phyloP scores from a whole-genome alignment of 2,888 invertebrate genomes.

The Conchocele bisecta region DNA sequence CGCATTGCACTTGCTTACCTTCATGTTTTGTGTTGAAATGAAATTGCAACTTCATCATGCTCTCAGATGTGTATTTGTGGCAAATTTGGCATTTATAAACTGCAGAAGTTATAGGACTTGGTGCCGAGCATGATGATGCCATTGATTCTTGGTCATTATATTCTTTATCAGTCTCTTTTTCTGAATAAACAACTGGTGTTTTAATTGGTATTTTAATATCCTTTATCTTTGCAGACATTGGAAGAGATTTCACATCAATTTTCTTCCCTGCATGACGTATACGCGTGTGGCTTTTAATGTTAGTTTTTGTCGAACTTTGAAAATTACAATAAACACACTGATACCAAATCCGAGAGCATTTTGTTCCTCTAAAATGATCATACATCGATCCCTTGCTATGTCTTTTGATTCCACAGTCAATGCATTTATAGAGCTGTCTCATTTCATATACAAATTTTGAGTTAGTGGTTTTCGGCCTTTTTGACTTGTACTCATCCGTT shows the following conservation, averaged over 20 bases:
- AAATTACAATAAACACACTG: conserved; percentile 55
- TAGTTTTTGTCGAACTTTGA: conserved; percentile 30
- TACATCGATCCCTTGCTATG: conserved; percentile 51
- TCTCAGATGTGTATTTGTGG: conserved; percentile 22
- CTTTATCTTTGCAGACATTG: conserved; percentile 32
- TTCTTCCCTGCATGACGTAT: conserved; percentile 44
- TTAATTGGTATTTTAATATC: conserved; percentile 38
- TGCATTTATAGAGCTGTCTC: conserved; percentile 54
- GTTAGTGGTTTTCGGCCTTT: background rate
- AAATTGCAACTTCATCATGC: conserved; percentile 42
- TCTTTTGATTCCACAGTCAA: conserved; percentile 56
- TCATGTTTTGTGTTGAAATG: conserved; percentile 56
- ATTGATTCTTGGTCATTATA: background rate
- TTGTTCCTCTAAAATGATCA: conserved; percentile 47
- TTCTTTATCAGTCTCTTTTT: background rate
- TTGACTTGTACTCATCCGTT: no score
- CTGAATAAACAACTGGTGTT: conserved; percentile 7
- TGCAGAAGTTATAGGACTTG: background rate
- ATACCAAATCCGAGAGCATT: conserved; percentile 50
- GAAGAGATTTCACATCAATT: conserved; percentile 12
- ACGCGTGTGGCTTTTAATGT: conserved; percentile 33
- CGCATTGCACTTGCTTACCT: conserved; percentile 38
- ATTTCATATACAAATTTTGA: background rate
- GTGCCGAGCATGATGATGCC: no score
- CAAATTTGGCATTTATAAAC: conserved; percentile 37